Conservation (phyloP, 2,113 vertebrate genomes). For the Dipodomys stephensi region DNA sequence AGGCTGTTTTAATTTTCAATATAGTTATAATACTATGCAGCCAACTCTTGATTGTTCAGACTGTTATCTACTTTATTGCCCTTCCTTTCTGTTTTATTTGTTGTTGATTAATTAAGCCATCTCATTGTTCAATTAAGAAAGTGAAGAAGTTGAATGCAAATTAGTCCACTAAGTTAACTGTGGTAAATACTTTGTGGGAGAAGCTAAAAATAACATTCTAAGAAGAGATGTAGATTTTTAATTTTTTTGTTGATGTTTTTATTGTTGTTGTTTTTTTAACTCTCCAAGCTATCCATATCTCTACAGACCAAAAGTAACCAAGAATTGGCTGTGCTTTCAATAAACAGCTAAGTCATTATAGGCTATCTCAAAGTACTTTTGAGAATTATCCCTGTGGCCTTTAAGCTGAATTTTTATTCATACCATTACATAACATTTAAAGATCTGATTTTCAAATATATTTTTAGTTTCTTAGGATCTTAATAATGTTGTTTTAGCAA, state of each 20-base stretch:
- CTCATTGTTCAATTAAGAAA: conserved; percentile 21
- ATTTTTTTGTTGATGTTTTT: too few relatives aligned
- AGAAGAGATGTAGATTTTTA: neutral
- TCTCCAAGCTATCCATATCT: neutral
- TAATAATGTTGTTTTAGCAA: conserved; percentile 33
- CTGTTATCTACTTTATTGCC: neutral
- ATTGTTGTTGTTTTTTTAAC: neutral
- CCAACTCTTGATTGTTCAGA: conserved; percentile 69
- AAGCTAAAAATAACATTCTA: conserved; percentile 15
- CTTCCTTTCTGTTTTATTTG: conserved; percentile 27
- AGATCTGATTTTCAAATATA: conserved; percentile 48
- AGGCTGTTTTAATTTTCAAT: conserved; percentile 72
- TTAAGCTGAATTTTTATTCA: conserved; percentile 60
- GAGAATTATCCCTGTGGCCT: conserved; percentile 49
- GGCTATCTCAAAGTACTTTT: conserved; percentile 35
- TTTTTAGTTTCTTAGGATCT: conserved; percentile 54
- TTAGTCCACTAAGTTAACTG: neutral
- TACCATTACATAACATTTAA: conserved; percentile 47
- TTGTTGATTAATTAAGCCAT: conserved; percentile 33
- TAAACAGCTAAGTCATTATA: conserved; percentile 42
- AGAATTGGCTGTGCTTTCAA: conserved; percentile 66
- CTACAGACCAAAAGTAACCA: conserved; percentile 26
- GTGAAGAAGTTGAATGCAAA: conserved; percentile 49
- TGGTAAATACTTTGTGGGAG: conserved; percentile 46
- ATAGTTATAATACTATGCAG: conserved; percentile 33